A percentile compares a stretch with the other conserved stretches of the same genome.
phyloP scores from a whole-genome alignment of 2,113 vertebrate species.

The Uropsilus gracilis region DNA sequence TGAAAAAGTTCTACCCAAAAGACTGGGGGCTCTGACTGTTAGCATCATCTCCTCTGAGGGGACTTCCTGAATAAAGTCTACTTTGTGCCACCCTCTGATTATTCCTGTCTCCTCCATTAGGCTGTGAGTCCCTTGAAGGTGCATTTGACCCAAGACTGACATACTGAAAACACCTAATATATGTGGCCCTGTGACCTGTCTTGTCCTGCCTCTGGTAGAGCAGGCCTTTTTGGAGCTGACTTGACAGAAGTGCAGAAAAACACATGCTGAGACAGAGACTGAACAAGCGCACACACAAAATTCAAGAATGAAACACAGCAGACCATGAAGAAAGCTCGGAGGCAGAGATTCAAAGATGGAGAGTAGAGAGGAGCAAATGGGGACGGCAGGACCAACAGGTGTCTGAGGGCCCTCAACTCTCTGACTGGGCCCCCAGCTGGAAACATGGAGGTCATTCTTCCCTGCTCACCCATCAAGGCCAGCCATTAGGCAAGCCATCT shows the following conservation, averaged over 20 bases:
- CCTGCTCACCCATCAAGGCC: neutral
- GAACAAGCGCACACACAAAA: neutral
- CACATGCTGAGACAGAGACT: neutral
- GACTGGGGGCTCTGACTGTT: neutral
- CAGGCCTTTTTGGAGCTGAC: neutral
- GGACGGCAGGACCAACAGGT: neutral
- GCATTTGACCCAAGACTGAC: neutral
- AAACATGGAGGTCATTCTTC: neutral
- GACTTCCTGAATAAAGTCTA: neutral
- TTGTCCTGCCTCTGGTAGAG: neutral
- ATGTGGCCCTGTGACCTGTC: neutral
- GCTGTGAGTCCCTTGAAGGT: neutral
- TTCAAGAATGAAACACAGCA: neutral
- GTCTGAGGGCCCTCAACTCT: neutral
- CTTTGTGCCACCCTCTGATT: neutral
- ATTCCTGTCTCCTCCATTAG: neutral
- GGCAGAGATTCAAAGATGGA: neutral
- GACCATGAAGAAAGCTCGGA: neutral
- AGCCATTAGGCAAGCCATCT: neutral
- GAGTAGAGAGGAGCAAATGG: neutral
- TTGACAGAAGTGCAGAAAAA: neutral
- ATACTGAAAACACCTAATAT: neutral
- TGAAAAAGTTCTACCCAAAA: neutral
- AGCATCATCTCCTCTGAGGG: neutral
- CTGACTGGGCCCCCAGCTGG: neutral